Evolutionary conservation across 2,888 invertebrate genomes (phyloP).

Genomic region (Diabrotica balteata): DNA sequence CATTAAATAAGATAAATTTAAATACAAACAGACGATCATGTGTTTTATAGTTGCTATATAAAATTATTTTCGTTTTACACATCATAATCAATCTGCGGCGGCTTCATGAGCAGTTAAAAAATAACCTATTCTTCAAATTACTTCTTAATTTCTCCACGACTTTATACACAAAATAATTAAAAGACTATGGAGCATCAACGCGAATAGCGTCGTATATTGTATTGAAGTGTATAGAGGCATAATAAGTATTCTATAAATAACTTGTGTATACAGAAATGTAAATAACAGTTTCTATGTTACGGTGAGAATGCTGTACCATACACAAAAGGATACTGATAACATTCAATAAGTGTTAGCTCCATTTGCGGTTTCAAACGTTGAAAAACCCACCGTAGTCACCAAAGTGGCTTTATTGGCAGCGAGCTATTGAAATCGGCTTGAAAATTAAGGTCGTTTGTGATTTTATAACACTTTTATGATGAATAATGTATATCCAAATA

Average conservation of each 20-base stretch:
- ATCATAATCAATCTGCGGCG: no score
- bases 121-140: neutral
- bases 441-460: neutral
- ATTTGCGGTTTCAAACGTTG: conserved; percentile 29
- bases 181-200: neutral
- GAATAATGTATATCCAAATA: no score
- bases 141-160: neutral
- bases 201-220: neutral
- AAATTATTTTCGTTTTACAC: no score
- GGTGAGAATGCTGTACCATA: conserved; percentile 7
- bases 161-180: neutral
- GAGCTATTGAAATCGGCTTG: conserved; percentile 23
- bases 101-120: neutral
- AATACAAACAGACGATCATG: no score
- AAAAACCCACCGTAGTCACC: conserved; percentile 34
- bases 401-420: conserved; percentile 29
- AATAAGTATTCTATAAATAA: conserved; percentile 15
- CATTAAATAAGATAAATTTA: no score
- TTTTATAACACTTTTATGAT: no score
- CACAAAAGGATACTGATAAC: conserved; percentile 36
- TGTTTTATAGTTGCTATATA: no score
- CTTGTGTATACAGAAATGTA: conserved; percentile 16
- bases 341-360: conserved; percentile 36
- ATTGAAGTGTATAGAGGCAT: neutral
- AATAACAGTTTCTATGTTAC: conserved; percentile 15